These are phyloP conservation scores for Pseudotriccus pelzelni DNA, from an alignment of 2,797 vertebrate genomes.

Conservation along the genomic window DNA sequence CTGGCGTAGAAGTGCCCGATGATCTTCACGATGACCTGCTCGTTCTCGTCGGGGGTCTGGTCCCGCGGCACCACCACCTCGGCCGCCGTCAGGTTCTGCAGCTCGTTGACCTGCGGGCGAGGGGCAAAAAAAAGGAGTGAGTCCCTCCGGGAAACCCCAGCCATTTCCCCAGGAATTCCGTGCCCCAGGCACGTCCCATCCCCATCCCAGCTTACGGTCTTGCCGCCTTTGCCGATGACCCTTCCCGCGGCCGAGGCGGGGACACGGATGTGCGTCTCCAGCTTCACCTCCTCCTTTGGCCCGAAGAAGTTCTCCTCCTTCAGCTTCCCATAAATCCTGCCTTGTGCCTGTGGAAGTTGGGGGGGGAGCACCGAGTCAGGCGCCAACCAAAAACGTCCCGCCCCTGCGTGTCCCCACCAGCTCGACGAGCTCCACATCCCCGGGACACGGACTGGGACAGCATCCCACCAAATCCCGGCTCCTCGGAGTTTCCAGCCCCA, in stretches of 20 bases:
- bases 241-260: conserved; percentile 90
- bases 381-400: fast-evolving
- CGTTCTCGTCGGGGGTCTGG: conserved; percentile 92
- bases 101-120: conserved; percentile 85
- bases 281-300: conserved; percentile 94
- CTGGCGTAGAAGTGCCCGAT: conserved; percentile 97
- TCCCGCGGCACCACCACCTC: conserved; percentile 95
- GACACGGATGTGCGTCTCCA: conserved; percentile 97
- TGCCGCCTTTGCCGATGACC: conserved; percentile 95
- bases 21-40: conserved; percentile 97
- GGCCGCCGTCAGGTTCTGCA: conserved; percentile 93
- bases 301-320: conserved; percentile 98
- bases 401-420: fast-evolving
- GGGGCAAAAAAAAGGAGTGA: not conserved
- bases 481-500: not conserved
- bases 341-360: conserved; percentile 81
- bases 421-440: not conserved
- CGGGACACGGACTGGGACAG: fast-evolving
- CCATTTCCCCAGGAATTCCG: fast-evolving
- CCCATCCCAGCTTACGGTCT: conserved; percentile 82
- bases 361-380: not conserved
- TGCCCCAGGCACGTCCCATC: fast-evolving
- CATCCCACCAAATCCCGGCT: not conserved
- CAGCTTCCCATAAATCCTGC: conserved; percentile 93
- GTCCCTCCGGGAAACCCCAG: fast-evolving